Base-by-base conservation (phyloP, 2,797 vertebrate species). In the Poeciliopsis presidionis region DNA sequence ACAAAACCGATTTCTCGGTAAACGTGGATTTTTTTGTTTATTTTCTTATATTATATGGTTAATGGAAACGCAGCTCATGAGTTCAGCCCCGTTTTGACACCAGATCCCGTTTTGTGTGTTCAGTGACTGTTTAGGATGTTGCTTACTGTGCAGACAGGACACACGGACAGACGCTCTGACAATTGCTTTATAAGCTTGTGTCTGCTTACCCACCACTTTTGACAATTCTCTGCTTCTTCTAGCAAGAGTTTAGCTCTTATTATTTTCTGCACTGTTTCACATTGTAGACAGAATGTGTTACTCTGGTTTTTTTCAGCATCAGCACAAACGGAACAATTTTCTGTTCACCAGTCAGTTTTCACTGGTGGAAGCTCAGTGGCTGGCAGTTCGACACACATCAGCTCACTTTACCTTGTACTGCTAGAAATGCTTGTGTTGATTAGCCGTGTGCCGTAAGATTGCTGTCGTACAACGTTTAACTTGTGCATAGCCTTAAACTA, bases 161-260 rank as follows among this genome's bases (percentile, higher is more conserved):
- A 49, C 47, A 49, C 2, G 75, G 33, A 69, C 18, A 59, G 33
- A 69, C 13, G 49, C 1, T 30, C 57, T 63, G 61, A 63, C 61
- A 36, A 18, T 7, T 9, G 2, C 75, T 45, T 79, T n/a, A 67
- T 70, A 20, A 39, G 22, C 45, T 18, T 61, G 28, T 33, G 20
- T 75, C 65, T 61, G 4, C 47, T 75, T 75, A 70, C 33, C 45
- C 51, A 57, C 47, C 61, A 8, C 22, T 72, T 61, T 14, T 28
- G 46, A 72, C 72, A 39, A 1, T 49, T 79, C 74, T 65, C 72
- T 78, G 22, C 86, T 76, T 63, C n/a, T 33, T 70, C 70, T 5
- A 22, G 53, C 36, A 25, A 49, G 33, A 55, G 57, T 73, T 55
- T 25, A 70, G n/a, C 55, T n/a, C n/a, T 75, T 80, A 30, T n/a